Conservation (phyloP, 2,888 invertebrate species). For the Beris chalybata region DNA sequence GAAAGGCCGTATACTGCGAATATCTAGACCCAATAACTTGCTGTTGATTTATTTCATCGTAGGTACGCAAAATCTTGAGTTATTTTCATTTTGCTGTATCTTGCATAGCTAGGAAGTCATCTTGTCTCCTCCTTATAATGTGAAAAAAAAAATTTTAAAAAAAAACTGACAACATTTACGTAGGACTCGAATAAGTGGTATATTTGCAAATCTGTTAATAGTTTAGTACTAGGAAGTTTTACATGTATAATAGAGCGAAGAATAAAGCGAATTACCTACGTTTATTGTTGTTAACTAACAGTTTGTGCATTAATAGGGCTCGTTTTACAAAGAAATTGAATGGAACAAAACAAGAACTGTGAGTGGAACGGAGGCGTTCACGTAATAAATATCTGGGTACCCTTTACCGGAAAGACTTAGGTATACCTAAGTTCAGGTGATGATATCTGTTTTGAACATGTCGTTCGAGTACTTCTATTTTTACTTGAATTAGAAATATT, state of each 20-base stretch:
- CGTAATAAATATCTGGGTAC: slow-evolving; percentile 20
- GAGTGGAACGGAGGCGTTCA: slow-evolving; percentile 12
- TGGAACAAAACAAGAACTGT: slow-evolving; percentile 4
- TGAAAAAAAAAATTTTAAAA: slow-evolving; percentile 11
- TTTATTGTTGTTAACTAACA: slow-evolving; percentile 32
- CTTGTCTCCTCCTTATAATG: slow-evolving; percentile 19
- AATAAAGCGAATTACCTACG: slow-evolving; percentile 26
- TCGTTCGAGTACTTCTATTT: too few relatives aligned
- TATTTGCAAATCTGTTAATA: slow-evolving; percentile 38
- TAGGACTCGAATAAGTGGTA: background rate
- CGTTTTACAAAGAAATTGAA: slow-evolving; percentile 27
- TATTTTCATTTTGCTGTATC: background rate
- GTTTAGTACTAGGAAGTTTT: slow-evolving; percentile 34
- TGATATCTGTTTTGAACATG: background rate
- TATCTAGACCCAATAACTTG: background rate
- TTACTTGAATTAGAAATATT: too few relatives aligned
- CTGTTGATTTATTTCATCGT: slow-evolving; percentile 9
- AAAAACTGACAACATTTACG: background rate
- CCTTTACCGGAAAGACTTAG: slow-evolving; percentile 10
- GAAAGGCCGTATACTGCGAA: slow-evolving; percentile 20
- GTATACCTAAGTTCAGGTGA: background rate
- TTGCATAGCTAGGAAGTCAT: slow-evolving; percentile 13
- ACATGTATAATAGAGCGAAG: slow-evolving; percentile 2
- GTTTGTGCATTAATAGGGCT: slow-evolving; percentile 31
- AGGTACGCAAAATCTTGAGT: slow-evolving; percentile 17